Evolutionary conservation across 2,888 invertebrate species (phyloP), one percentile per base, ranked within the genome.

Genomic region (Cephus pulcher): DNA sequence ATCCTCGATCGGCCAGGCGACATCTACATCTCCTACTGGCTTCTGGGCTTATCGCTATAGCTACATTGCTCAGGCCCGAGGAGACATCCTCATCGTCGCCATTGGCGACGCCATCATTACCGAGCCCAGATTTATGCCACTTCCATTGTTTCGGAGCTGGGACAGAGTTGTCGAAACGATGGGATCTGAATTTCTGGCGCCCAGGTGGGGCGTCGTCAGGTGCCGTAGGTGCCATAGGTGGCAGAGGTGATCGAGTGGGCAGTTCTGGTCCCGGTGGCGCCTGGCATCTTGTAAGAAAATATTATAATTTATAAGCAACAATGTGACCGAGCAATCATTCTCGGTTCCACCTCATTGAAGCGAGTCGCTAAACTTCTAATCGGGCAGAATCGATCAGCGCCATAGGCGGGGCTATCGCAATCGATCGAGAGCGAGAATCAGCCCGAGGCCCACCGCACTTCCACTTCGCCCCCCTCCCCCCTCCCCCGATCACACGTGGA

Each of bases 301-400:
- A 74, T 74, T 74, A 74, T 74, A 33, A 74, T 74, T 74, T 74
- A 74, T 37, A 33, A 35, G 74, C 34, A 74, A 74, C 74, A 74
- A 74, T 74, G 74, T 23, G 74, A 32, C 74, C 74, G 74, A 34
- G 74, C 74, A 33, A 70, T 70, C 70, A 33, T 40, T 40, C 40
- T 40, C 40, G 40, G 86, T 86, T 86, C 85, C 85, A 83, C 82
- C 80, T 86, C 86, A 83, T 83, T 83, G 85, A 82, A 83, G 82
- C 83, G 78, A 79, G 78, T 76, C 70, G 81, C 73, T 78, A 76
- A 80, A 80, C 81, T 78, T 79, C 80, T 84, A 82, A 83, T 83
- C 81, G 82, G 34, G 32, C 12, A 30, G 70, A 32, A 70, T 70
- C 70, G 70, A 70, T 70, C 70, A 40, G 40, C 15, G 40, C 40